Evolutionary conservation across 2,888 invertebrate genomes (phyloP).

Genomic region (Lysandra coridon): DNA sequence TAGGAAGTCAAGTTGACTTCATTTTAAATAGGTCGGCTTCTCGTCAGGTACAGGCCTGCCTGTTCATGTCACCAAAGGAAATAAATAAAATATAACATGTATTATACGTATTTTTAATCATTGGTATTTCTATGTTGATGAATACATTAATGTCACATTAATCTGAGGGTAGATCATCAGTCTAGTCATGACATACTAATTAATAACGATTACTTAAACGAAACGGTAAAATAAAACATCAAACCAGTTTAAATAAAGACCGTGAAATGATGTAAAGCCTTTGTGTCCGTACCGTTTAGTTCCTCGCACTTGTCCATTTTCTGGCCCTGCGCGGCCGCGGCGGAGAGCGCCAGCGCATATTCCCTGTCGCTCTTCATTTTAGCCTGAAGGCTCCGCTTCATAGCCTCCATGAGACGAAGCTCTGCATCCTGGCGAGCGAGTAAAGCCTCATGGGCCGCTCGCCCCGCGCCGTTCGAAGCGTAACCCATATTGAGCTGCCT

Average conservation of each 20-base stretch:
- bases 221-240: slow-evolving; percentile 21
- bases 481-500: slow-evolving; percentile 85
- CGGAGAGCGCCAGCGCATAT: slow-evolving; percentile 90
- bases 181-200: background rate
- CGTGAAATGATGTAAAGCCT: slow-evolving; percentile 26
- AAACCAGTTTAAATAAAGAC: slow-evolving; percentile 30
- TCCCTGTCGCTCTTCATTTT: slow-evolving; percentile 96
- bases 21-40: too few relatives aligned
- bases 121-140: too few relatives aligned
- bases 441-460: slow-evolving; percentile 94
- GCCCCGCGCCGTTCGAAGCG: slow-evolving; percentile 91
- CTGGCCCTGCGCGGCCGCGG: slow-evolving; percentile 90
- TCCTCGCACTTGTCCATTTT: slow-evolving; percentile 90
- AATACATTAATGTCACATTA: too few relatives aligned
- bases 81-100: too few relatives aligned
- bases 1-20: too few relatives aligned
- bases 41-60: too few relatives aligned
- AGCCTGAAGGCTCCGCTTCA: slow-evolving; percentile 91
- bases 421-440: slow-evolving; percentile 95
- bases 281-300: slow-evolving; percentile 76
- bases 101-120: too few relatives aligned
- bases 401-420: slow-evolving; percentile 93
- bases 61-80: too few relatives aligned
- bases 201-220: background rate
- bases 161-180: background rate